Conservation (phyloP, 1,140 invertebrate genomes). For the Lepeophtheirus salmonis region DNA sequence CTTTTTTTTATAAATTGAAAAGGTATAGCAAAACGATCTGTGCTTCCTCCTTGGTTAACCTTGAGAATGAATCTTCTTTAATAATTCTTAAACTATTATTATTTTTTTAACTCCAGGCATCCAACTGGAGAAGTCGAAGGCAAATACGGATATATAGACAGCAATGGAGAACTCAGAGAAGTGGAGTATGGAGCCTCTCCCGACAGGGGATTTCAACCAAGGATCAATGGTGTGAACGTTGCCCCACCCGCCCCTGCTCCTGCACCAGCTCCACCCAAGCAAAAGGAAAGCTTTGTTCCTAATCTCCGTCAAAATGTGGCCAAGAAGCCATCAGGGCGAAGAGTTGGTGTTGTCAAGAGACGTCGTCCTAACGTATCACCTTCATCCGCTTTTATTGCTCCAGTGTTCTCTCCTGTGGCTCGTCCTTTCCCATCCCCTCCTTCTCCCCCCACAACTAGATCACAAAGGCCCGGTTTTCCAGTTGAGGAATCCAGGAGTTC, state of each 20-base stretch:
- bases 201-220: constrained; percentile 24
- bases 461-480: not conserved
- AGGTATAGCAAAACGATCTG: too few relatives aligned
- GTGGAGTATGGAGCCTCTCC: constrained; percentile 45
- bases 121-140: constrained; percentile 60
- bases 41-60: too few relatives aligned
- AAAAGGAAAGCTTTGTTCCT: not conserved
- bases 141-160: constrained; percentile 62
- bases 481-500: not conserved
- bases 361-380: not conserved
- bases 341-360: not conserved
- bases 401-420: not conserved
- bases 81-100: too few relatives aligned
- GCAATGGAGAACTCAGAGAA: constrained; percentile 53
- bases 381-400: not conserved
- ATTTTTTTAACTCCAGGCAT: too few relatives aligned
- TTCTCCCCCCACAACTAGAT: not conserved
- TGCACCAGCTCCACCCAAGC: not conserved
- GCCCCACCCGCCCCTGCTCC: constrained; percentile 1
- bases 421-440: not conserved
- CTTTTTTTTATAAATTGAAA: too few relatives aligned
- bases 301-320: not conserved
- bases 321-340: not conserved
- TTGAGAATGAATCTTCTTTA: too few relatives aligned
- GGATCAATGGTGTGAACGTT: constrained; percentile 2